A percentile compares a stretch with the other conserved stretches of the same genome.
Conservation (phyloP, 2,888 invertebrate species). For the Drosophila merina region DNA sequence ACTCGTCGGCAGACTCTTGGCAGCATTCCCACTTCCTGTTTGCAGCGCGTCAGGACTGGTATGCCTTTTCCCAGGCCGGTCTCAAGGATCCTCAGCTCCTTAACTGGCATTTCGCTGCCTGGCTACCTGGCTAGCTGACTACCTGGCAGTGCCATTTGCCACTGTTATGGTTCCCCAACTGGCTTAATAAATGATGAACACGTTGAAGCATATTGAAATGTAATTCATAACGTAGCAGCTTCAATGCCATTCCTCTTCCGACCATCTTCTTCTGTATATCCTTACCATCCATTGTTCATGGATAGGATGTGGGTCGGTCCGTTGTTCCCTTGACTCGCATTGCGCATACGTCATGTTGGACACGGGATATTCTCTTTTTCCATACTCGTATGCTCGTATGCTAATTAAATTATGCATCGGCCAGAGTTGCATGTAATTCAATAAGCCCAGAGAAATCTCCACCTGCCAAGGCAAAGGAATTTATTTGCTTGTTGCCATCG, state of each 20-base stretch:
- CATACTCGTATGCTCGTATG: slow-evolving; percentile 4
- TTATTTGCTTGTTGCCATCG: neutral
- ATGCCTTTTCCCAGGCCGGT: slow-evolving; percentile 43
- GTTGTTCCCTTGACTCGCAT: slow-evolving; percentile 9
- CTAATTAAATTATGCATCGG: slow-evolving; percentile 56
- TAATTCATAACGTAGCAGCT: slow-evolving; percentile 69
- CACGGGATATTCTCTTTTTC: slow-evolving; percentile 29
- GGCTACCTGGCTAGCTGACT: slow-evolving; percentile 1
- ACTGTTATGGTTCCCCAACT: slow-evolving; percentile 28
- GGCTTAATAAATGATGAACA: slow-evolving; percentile 69
- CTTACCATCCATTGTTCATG: slow-evolving; percentile 16
- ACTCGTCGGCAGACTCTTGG: slow-evolving; percentile 40
- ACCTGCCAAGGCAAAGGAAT: slow-evolving; percentile 1
- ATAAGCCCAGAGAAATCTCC: slow-evolving; percentile 9
- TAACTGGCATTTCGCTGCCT: slow-evolving; percentile 47
- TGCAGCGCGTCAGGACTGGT: slow-evolving; percentile 31
- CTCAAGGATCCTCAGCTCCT: slow-evolving; percentile 33
- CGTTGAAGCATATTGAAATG: slow-evolving; percentile 72
- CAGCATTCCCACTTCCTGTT: slow-evolving; percentile 58
- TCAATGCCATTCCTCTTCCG: slow-evolving; percentile 7
- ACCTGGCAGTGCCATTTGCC: slow-evolving; percentile 13
- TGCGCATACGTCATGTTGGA: slow-evolving; percentile 37
- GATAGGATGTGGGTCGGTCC: slow-evolving; percentile 27
- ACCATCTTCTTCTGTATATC: slow-evolving; percentile 1
- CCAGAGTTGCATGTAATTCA: slow-evolving; percentile 45